Conservation (phyloP, 2,113 vertebrate species). For the Dromas ardeola region DNA sequence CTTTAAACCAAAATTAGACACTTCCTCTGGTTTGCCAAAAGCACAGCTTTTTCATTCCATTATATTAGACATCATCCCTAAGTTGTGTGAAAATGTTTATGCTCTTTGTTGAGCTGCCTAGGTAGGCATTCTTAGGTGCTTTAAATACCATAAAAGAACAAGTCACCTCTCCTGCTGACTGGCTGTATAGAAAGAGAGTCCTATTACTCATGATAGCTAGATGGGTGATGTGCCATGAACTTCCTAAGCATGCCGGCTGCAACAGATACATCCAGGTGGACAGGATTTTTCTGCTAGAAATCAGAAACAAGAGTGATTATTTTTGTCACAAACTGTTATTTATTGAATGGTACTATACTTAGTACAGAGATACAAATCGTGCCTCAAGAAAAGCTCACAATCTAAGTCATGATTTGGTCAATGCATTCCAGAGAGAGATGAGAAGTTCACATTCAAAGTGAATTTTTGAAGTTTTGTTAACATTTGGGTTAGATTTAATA, state of each 20-base stretch:
- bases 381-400: neutral
- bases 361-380: neutral
- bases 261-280: neutral
- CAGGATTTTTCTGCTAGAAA: neutral
- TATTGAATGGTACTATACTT: slow-evolving; percentile 7
- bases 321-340: slow-evolving; percentile 10
- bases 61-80: neutral
- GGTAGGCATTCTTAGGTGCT: neutral
- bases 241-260: neutral
- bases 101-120: neutral
- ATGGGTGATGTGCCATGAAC: neutral
- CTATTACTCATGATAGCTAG: neutral
- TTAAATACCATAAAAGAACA: slow-evolving; percentile 53
- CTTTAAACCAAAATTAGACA: neutral
- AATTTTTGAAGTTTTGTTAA: neutral
- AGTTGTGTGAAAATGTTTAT: neutral
- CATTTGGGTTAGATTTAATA: neutral
- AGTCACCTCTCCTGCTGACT: neutral
- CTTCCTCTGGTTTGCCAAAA: neutral
- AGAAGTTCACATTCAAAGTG: neutral
- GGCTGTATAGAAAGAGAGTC: neutral
- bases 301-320: slow-evolving; percentile 45
- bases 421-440: neutral
- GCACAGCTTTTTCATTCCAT: neutral
- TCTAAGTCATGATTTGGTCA: neutral